Evolutionary conservation across 2,113 vertebrate genomes (phyloP), one percentile per base, ranked within the genome.

Genomic region (Trogon melanurus): DNA sequence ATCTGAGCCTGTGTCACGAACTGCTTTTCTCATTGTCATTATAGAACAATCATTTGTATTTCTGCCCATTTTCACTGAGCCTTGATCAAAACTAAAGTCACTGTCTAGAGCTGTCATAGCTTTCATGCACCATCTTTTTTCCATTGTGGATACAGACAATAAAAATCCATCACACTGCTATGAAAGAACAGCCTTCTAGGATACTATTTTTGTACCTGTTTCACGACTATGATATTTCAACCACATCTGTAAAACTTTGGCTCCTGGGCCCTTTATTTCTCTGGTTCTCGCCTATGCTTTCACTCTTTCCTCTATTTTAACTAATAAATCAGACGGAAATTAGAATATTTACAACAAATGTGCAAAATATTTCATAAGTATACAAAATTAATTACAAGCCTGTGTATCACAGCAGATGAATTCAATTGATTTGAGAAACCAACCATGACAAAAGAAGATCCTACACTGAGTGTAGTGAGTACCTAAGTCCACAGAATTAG

Each of bases 31-130:
- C 23, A 34, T 38, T 86, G 75, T 80, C 79, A 45, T 76, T 80
- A 74, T 2, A 85, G 64, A 93, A 85, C 50, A 86, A 85, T 89
- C 27, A 74, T 66, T 80, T 92, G 8, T 76, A 53, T 72, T 89
- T 86, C 78, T 30, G 80, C 22, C 19, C 30, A 54, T 78, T 85
- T 90, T 79, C 92, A 56, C 34, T 36, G 21, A 88, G 32, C 60
- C 74, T 93, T 93, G 86, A 93, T 91, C 86, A 95, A 93, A 96
- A 86, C n/a, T 60, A 22, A 90, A 88, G 38, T 86, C 51, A 23
- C 44, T 78, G 25, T 56, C 79, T 94, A 26, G 58, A 86, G 36
- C 56, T 80, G 88, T 74, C 94, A 79, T 1, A 88, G 27, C 23
- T 74, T 92, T 84, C 79, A 32, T 3, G 25, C 17, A 45, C 26